Conservation (phyloP, 2,888 invertebrate species). For the Cheilosia grossa region DNA sequence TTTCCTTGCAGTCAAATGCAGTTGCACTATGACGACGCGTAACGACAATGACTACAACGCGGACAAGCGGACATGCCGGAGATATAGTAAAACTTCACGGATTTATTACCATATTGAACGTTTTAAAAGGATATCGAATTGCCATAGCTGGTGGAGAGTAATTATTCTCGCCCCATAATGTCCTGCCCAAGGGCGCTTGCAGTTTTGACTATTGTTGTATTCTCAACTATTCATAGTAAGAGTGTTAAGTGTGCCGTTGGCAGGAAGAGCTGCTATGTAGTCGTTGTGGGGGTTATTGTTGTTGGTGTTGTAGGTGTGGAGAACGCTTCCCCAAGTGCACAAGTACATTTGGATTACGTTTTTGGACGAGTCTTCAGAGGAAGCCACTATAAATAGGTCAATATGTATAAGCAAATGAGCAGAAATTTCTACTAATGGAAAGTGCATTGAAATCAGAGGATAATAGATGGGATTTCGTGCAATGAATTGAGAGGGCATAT, state of each 20-base stretch:
- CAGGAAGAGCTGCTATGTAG: conserved; percentile 28
- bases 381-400: conserved; percentile 42
- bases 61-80: not conserved
- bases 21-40: conserved; percentile 29
- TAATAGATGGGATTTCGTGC: conserved; percentile 31
- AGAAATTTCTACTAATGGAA: conserved; percentile 58
- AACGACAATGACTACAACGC: not conserved
- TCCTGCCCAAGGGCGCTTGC: conserved; percentile 34
- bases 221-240: conserved; percentile 59
- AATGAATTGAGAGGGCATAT: conserved; percentile 18
- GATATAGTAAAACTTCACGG: conserved; percentile 44
- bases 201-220: conserved; percentile 43
- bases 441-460: conserved; percentile 53
- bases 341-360: conserved; percentile 38
- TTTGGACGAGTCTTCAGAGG: conserved; percentile 6
- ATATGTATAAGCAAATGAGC: conserved; percentile 53
- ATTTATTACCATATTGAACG: conserved; percentile 66
- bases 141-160: conserved; percentile 35
- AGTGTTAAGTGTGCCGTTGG: conserved; percentile 72
- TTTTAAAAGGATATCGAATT: conserved; percentile 56
- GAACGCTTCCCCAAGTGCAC: conserved; percentile 35
- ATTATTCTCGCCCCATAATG: conserved; percentile 50
- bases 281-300: not conserved
- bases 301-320: conserved; percentile 12
- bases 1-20: conserved; percentile 57